Evolutionary conservation across 2,888 invertebrate genomes (phyloP).

Genomic region (Caenorhabditis sp.): DNA sequence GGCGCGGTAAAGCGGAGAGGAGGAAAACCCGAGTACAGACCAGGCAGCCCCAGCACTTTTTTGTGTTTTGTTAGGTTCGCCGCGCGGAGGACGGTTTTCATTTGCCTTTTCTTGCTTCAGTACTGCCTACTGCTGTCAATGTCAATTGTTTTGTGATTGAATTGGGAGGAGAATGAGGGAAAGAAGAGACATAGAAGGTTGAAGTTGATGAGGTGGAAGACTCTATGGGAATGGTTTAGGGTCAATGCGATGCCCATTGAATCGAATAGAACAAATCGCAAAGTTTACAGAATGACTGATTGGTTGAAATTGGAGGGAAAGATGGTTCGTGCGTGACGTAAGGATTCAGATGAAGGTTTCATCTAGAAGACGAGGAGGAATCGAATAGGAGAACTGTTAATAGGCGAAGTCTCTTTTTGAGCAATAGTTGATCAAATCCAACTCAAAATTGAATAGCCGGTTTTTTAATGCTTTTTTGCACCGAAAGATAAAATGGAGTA

Average conservation of each 20-base stretch:
- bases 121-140: conserved; percentile 51
- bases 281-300: conserved; percentile 31
- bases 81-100: conserved; percentile 34
- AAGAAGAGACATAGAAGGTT: conserved; percentile 41
- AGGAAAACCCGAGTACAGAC: conserved; percentile 18
- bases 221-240: conserved; percentile 49
- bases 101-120: conserved; percentile 25
- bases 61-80: conserved; percentile 59
- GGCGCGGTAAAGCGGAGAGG: conserved; percentile 7
- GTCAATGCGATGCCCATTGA: conserved; percentile 28
- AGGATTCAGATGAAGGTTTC: not conserved
- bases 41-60: conserved; percentile 42
- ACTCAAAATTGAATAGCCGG: no score
- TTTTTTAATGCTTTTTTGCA: no score
- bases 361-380: no score
- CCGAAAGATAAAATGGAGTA: no score
- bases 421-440: no score
- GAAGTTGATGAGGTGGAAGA: conserved; percentile 62
- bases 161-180: conserved; percentile 1
- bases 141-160: conserved; percentile 59
- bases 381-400: no score
- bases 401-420: no score
- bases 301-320: not conserved
- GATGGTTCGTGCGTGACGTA: not conserved
- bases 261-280: conserved; percentile 22